These are phyloP conservation scores for Theonella swinhoei DNA, from an alignment of 37 sponge, comb jelly and placozoan species.

Conservation along the genomic window DNA sequence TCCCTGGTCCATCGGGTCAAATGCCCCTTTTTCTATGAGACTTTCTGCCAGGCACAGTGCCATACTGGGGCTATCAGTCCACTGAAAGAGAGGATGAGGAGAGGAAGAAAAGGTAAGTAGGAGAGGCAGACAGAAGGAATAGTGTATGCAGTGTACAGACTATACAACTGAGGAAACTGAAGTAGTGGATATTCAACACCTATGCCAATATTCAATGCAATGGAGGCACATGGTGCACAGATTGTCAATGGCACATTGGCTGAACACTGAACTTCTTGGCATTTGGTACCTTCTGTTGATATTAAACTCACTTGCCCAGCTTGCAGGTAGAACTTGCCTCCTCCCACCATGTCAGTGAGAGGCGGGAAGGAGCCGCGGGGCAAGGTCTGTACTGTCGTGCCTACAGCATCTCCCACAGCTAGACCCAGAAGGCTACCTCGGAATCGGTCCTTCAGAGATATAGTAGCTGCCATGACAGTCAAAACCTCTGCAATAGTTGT, in stretches of 20 bases:
- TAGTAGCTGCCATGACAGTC: neutral
- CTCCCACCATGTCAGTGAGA: slow-evolving; percentile 82
- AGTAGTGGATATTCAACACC: no score
- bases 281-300: neutral
- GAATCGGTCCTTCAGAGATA: slow-evolving; percentile 1
- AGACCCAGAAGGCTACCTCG: slow-evolving; percentile 74
- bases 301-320: slow-evolving; percentile 74
- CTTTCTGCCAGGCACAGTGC: slow-evolving; percentile 91
- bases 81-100: slow-evolving; percentile 39
- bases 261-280: neutral
- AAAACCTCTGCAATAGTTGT: no score
- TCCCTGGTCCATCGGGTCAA: slow-evolving; percentile 72
- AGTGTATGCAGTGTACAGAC: no score
- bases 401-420: slow-evolving; percentile 91
- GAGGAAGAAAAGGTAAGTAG: neutral
- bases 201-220: no score
- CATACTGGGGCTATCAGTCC: slow-evolving; percentile 97
- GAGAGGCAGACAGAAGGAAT: neutral
- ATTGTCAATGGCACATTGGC: no score
- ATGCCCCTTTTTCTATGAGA: slow-evolving; percentile 80
- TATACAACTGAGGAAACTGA: no score
- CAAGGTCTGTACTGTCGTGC: slow-evolving; percentile 80
- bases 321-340: slow-evolving; percentile 77
- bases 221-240: no score
- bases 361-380: slow-evolving; percentile 79